phyloP scores from a whole-genome alignment of 2,113 vertebrate species.

The Columbina picui region DNA sequence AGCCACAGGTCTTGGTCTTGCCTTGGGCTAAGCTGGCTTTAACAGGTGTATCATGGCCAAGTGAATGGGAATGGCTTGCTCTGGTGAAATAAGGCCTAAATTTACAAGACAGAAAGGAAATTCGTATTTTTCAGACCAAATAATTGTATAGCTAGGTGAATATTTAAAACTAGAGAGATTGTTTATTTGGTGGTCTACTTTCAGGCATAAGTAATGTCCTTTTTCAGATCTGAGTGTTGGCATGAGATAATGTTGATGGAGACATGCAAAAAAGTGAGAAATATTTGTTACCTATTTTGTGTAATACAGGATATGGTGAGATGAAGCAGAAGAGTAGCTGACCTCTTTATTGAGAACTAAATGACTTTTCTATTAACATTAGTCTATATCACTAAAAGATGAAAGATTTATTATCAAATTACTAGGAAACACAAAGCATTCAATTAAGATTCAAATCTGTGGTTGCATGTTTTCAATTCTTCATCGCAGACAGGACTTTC shows the following conservation, averaged over 20 bases:
- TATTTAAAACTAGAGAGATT: background rate
- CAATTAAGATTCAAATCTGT: constrained; percentile 54
- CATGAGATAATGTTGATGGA: background rate
- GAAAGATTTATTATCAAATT: constrained; percentile 60
- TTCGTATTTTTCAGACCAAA: background rate
- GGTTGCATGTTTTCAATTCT: constrained; percentile 45
- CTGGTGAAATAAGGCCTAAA: background rate
- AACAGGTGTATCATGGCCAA: background rate
- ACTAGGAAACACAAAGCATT: constrained; percentile 51
- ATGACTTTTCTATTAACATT: constrained; percentile 50
- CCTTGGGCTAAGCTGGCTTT: background rate
- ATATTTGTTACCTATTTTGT: constrained; percentile 24
- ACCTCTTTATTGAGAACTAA: constrained; percentile 49
- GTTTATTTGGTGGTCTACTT: background rate
- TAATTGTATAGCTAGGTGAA: background rate
- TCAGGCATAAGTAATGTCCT: background rate
- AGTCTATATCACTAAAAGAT: constrained; percentile 37
- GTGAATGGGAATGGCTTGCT: background rate
- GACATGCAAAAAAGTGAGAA: constrained; percentile 1
- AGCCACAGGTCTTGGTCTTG: background rate
- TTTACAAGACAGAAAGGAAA: background rate
- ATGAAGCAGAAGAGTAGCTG: background rate
- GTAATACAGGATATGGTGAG: background rate
- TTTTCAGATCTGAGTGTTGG: background rate
- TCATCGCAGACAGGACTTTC: constrained; percentile 19